These are phyloP conservation scores for Odobenus rosmarus DNA, from an alignment of 2,113 vertebrate genomes.

Conservation along the genomic window DNA sequence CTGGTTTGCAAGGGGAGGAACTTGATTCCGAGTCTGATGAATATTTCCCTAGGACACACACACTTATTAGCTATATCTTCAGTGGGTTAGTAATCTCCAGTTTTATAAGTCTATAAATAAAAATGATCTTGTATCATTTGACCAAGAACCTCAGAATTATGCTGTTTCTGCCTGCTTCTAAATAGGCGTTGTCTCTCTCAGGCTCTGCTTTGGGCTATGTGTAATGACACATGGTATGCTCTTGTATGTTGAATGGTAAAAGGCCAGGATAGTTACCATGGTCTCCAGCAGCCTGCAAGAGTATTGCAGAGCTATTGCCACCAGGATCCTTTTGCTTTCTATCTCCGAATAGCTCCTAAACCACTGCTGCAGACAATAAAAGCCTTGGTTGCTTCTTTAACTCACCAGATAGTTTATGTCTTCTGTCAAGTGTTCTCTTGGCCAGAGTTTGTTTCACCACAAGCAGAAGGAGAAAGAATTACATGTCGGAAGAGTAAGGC, in stretches of 20 bases:
- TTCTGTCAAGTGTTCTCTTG: slow-evolving; percentile 49
- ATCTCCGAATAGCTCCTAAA: neutral
- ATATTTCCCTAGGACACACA: slow-evolving; percentile 40
- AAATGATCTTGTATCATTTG: slow-evolving; percentile 68
- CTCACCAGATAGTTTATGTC: slow-evolving; percentile 36
- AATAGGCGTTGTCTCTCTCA: neutral
- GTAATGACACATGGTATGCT: neutral
- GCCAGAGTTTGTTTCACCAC: slow-evolving; percentile 37
- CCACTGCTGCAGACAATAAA: neutral
- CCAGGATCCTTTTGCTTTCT: neutral
- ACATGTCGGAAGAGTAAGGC: slow-evolving; percentile 16
- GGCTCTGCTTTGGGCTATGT: slow-evolving; percentile 1
- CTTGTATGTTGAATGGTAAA: neutral
- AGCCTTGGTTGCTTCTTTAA: neutral
- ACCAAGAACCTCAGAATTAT: slow-evolving; percentile 59
- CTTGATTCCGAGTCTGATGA: slow-evolving; percentile 58
- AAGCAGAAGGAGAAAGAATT: slow-evolving; percentile 57
- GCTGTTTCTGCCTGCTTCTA: slow-evolving; percentile 53
- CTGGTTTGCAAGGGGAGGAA: neutral
- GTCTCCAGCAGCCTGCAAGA: neutral
- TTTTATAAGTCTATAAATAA: slow-evolving; percentile 64
- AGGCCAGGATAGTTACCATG: neutral
- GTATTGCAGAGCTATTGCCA: neutral
- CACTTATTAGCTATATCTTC: slow-evolving; percentile 64
- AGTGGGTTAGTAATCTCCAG: slow-evolving; percentile 58